Conservation (phyloP, 2,113 vertebrate species). For the Dicerorhinus sumatrensis region DNA sequence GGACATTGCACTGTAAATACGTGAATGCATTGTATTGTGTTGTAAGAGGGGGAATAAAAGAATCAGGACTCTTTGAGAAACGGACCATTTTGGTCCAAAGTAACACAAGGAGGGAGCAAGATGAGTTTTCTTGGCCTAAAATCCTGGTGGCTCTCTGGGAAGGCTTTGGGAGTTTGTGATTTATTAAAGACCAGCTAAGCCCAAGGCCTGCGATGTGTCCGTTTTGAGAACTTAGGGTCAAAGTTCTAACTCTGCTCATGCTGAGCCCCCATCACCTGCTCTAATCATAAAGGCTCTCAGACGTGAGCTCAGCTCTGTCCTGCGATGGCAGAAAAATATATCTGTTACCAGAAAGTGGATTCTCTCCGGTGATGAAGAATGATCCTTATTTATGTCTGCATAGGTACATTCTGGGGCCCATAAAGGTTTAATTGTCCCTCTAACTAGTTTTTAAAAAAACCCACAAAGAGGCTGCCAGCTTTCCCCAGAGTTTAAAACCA, state of each 20-base stretch:
- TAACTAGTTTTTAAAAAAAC: conserved; percentile 71
- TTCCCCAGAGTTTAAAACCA: conserved; percentile 77
- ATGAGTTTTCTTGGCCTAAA: conserved; percentile 49
- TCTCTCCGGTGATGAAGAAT: conserved; percentile 67
- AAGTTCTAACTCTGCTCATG: not conserved
- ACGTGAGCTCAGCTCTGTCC: not conserved
- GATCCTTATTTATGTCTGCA: conserved; percentile 76
- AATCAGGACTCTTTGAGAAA: conserved; percentile 62
- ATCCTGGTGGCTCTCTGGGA: conserved; percentile 59
- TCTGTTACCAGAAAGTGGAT: conserved; percentile 63
- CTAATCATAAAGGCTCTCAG: conserved; percentile 10
- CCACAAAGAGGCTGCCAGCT: conserved; percentile 82
- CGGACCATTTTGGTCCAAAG: conserved; percentile 49
- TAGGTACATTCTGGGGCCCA: conserved; percentile 81
- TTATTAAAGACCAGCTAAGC: conserved; percentile 54
- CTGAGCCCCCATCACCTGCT: conserved; percentile 69
- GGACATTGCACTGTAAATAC: conserved; percentile 54
- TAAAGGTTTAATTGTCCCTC: conserved; percentile 84
- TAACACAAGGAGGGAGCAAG: conserved; percentile 38
- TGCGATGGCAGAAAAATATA: not conserved
- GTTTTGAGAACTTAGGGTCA: conserved; percentile 23
- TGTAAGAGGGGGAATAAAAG: conserved; percentile 38
- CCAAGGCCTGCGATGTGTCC: conserved; percentile 30
- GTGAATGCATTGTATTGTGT: conserved; percentile 63
- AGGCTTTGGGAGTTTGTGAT: conserved; percentile 63